Evolutionary conservation across 2,113 vertebrate genomes (phyloP).

Genomic region (Ahaetulla prasina): DNA sequence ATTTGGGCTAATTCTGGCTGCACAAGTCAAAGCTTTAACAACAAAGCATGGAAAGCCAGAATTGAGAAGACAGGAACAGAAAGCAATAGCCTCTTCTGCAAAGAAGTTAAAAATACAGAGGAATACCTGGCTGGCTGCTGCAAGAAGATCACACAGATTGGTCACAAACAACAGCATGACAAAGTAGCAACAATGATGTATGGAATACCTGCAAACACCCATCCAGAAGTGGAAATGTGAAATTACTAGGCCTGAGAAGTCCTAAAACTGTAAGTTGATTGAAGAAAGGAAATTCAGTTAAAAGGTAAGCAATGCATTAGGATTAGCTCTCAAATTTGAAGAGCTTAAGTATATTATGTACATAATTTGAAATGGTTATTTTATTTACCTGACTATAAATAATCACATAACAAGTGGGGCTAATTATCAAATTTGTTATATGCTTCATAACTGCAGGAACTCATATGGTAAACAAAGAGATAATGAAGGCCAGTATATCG

Average conservation of each 20-base stretch:
- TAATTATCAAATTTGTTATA: background rate
- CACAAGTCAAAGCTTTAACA: too few species aligned
- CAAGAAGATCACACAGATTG: too few species aligned
- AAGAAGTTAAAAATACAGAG: too few species aligned
- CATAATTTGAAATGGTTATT: background rate
- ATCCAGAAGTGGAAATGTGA: background rate
- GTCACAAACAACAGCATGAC: too few species aligned
- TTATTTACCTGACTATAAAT: background rate
- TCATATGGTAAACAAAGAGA: background rate
- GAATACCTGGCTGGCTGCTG: too few species aligned
- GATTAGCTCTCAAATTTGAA: background rate
- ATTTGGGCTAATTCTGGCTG: too few species aligned
- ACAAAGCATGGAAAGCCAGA: too few species aligned
- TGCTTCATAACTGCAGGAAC: background rate
- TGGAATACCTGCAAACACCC: background rate
- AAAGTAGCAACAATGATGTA: too few species aligned
- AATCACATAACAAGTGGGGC: background rate
- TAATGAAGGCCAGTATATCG: background rate
- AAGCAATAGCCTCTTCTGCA: too few species aligned
- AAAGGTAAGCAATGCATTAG: background rate
- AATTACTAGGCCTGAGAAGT: background rate
- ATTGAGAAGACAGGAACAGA: too few species aligned
- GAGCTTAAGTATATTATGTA: background rate
- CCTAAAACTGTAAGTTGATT: background rate
- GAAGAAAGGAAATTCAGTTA: background rate